These are phyloP conservation scores for Sinelater perroti DNA, from an alignment of 2,888 invertebrate species.

Conservation along the genomic window DNA sequence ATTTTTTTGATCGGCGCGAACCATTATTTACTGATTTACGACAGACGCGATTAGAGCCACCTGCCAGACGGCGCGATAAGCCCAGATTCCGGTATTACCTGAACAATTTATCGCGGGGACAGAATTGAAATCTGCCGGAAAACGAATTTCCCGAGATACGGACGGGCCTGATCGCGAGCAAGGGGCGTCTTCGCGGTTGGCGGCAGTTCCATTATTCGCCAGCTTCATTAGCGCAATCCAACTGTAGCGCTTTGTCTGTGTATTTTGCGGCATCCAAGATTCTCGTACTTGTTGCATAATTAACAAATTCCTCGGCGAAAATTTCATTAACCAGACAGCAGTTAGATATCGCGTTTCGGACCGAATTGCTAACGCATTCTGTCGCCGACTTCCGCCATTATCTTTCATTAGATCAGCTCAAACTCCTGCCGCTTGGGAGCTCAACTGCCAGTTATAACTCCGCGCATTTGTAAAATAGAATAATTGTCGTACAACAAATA, in stretches of 20 bases:
- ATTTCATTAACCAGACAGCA: slow-evolving; percentile 41
- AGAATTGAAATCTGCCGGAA: slow-evolving; percentile 18
- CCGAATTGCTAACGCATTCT: slow-evolving; percentile 40
- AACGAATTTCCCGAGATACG: slow-evolving; percentile 8
- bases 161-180: neutral
- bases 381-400: slow-evolving; percentile 43
- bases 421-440: too few species aligned
- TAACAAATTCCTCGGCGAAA: slow-evolving; percentile 38
- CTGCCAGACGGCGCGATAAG: too few species aligned
- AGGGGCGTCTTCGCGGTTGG: slow-evolving; percentile 1
- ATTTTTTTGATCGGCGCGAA: too few species aligned
- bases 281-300: slow-evolving; percentile 38
- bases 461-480: too few species aligned
- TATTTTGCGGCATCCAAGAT: slow-evolving; percentile 31
- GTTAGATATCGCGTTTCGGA: slow-evolving; percentile 39
- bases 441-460: too few species aligned
- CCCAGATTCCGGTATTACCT: slow-evolving; percentile 23
- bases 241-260: slow-evolving; percentile 29
- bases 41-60: too few species aligned
- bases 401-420: slow-evolving; percentile 47
- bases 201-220: slow-evolving; percentile 13
- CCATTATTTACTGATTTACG: too few species aligned
- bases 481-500: too few species aligned
- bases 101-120: slow-evolving; percentile 26
- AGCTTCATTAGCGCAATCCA: slow-evolving; percentile 29